These are phyloP conservation scores for Drosophila pseudotalamancana DNA, from an alignment of 2,888 invertebrate genomes.

Conservation along the genomic window DNA sequence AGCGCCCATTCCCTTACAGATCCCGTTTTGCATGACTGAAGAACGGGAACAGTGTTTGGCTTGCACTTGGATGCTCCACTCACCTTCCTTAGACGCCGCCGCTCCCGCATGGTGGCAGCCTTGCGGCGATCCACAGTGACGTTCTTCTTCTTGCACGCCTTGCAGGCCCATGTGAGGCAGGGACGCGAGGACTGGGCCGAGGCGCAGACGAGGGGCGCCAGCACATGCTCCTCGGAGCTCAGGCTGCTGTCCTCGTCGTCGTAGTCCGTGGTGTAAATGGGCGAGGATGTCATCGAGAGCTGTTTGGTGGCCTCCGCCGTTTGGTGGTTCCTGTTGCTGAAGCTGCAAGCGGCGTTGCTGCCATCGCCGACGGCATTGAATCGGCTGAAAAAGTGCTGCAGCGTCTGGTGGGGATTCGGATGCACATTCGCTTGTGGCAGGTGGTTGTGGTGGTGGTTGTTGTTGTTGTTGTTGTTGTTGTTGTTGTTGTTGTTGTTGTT, in stretches of 20 bases:
- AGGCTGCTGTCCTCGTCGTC: slow-evolving; percentile 84
- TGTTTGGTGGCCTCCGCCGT: slow-evolving; percentile 59
- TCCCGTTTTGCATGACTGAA: neutral
- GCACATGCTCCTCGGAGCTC: slow-evolving; percentile 84
- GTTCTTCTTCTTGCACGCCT: slow-evolving; percentile 98
- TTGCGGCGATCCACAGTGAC: slow-evolving; percentile 97
- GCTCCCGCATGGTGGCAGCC: slow-evolving; percentile 97
- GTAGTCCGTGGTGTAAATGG: slow-evolving; percentile 83
- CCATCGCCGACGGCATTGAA: slow-evolving; percentile 76
- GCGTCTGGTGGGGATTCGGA: slow-evolving; percentile 71
- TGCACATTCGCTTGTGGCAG: slow-evolving; percentile 34
- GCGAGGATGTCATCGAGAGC: slow-evolving; percentile 76
- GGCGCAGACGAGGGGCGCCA: slow-evolving; percentile 85
- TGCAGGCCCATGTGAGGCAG: slow-evolving; percentile 98
- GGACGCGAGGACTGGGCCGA: slow-evolving; percentile 86
- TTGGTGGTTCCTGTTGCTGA: slow-evolving; percentile 43
- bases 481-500: slow-evolving; percentile 17
- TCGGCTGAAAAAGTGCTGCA: slow-evolving; percentile 78
- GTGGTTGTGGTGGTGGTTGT: neutral
- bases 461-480: slow-evolving; percentile 3
- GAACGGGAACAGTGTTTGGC: too few species aligned
- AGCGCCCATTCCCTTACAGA: too few species aligned
- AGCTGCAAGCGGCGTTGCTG: slow-evolving; percentile 37
- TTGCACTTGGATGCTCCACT: neutral
- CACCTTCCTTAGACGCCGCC: slow-evolving; percentile 96